These are phyloP conservation scores for Cyprinodon brontotheroides DNA, from an alignment of 2,113 vertebrate species.

Conservation along the genomic window DNA sequence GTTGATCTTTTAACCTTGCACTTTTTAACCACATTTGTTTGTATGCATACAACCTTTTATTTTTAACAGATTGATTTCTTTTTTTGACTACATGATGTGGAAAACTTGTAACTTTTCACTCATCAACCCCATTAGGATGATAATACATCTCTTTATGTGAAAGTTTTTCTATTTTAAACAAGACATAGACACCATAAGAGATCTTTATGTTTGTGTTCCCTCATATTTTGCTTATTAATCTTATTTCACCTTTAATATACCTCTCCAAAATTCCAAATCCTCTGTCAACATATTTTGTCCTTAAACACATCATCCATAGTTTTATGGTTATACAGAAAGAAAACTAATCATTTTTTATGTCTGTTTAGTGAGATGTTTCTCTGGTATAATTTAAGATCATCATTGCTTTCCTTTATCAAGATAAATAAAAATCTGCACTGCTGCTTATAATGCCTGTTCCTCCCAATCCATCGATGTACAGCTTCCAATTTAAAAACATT, in stretches of 20 bases:
- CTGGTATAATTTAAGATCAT: neutral
- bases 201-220: neutral
- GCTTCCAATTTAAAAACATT: slow-evolving; percentile 33
- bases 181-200: neutral
- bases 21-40: no score
- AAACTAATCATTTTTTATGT: neutral
- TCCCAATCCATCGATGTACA: slow-evolving; percentile 47
- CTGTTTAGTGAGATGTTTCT: neutral
- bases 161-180: neutral
- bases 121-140: no score
- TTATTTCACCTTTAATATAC: neutral
- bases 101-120: no score
- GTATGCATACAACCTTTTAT: no score
- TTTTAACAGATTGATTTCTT: no score
- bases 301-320: neutral
- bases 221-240: neutral
- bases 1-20: no score
- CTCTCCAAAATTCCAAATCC: neutral
- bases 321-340: neutral
- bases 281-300: neutral
- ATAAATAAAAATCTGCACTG: neutral
- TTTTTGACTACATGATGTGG: no score
- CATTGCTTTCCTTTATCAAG: neutral
- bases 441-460: slow-evolving; percentile 9
- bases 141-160: neutral